Conservation (phyloP, 2,888 invertebrate species). For the Tanytarsus gracilentus region DNA sequence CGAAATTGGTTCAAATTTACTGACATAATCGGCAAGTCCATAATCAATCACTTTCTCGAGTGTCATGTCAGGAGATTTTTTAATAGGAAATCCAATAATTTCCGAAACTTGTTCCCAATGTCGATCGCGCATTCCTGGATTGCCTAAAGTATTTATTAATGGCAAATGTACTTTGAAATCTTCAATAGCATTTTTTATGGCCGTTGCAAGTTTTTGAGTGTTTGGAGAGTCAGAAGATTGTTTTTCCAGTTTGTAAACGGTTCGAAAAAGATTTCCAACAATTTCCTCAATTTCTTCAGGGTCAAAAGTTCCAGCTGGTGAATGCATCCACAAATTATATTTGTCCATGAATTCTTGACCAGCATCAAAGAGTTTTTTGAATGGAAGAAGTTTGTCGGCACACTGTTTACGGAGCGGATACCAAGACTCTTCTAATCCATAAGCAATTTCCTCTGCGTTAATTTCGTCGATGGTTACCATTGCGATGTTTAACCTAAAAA, state of each 20-base stretch:
- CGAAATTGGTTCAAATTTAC: constrained; percentile 83
- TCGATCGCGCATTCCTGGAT: constrained; percentile 83
- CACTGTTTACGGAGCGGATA: constrained; percentile 76
- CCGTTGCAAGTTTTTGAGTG: constrained; percentile 59
- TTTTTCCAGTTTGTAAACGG: constrained; percentile 81
- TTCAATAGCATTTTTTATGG: constrained; percentile 58
- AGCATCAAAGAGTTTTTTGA: constrained; percentile 80
- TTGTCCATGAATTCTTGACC: constrained; percentile 76
- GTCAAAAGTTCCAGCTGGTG: constrained; percentile 70
- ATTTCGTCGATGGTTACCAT: constrained; percentile 75
- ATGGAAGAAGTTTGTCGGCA: constrained; percentile 74
- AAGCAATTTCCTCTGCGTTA: constrained; percentile 83
- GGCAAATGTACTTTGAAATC: constrained; percentile 82
- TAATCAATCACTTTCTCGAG: constrained; percentile 82
- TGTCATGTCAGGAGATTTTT: constrained; percentile 71
- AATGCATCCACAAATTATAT: constrained; percentile 76
- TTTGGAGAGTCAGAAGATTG: constrained; percentile 67
- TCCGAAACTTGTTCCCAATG: constrained; percentile 95
- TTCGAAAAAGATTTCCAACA: constrained; percentile 46
- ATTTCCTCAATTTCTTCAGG: constrained; percentile 75
- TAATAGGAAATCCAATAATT: constrained; percentile 86
- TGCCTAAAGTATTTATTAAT: constrained; percentile 85
- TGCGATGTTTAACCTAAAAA: constrained; percentile 62
- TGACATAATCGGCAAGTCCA: constrained; percentile 76
- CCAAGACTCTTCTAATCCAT: constrained; percentile 77